phyloP scores from a whole-genome alignment of 37 sponge, comb jelly and placozoan genomes.

The Agelas oroides region DNA sequence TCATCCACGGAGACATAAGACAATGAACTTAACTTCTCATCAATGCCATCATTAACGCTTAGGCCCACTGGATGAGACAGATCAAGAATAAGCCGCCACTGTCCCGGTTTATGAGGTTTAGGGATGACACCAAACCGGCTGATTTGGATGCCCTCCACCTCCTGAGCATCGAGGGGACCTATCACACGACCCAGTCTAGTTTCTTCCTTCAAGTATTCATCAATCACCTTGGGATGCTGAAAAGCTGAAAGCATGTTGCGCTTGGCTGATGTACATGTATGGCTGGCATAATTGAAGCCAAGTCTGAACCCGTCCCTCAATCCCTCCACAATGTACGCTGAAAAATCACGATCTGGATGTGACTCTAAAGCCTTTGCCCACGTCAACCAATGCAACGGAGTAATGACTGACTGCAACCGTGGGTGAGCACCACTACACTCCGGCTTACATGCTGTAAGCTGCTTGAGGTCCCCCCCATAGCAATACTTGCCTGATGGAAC shows the following conservation, averaged over 20 bases:
- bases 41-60: slow-evolving; percentile 23
- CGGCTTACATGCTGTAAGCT: too few species aligned
- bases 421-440: too few species aligned
- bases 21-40: not conserved
- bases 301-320: slow-evolving; percentile 28
- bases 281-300: slow-evolving; percentile 1
- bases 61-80: not conserved
- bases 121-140: not conserved
- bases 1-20: slow-evolving; percentile 11
- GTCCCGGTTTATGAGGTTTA: too few species aligned
- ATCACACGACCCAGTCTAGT: not conserved
- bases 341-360: slow-evolving; percentile 21
- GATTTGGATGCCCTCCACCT: not conserved
- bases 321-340: slow-evolving; percentile 3
- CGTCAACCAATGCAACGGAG: slow-evolving; percentile 29
- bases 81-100: slow-evolving; percentile 4
- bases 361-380: slow-evolving; percentile 4
- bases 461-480: too few species aligned
- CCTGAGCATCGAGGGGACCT: not conserved
- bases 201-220: too few species aligned
- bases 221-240: too few species aligned
- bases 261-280: too few species aligned
- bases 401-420: too few species aligned
- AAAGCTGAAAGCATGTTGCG: too few species aligned
- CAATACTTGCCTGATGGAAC: too few species aligned